phyloP scores from a whole-genome alignment of 1,140 invertebrate genomes.

The Copidosoma floridanum region DNA sequence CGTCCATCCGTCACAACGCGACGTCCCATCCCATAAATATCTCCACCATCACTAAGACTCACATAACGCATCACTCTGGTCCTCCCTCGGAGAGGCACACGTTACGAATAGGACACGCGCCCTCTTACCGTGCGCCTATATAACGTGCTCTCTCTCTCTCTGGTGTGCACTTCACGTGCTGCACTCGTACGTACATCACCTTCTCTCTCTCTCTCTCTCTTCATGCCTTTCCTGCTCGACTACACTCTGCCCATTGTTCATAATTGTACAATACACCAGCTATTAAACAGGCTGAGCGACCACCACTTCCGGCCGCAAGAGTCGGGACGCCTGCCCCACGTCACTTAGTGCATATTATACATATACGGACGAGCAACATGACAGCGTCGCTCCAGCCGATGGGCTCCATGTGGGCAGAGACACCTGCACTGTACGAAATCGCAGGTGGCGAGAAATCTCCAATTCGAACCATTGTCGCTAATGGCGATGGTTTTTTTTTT shows the following conservation, averaged over 20 bases:
- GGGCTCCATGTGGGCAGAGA: neutral
- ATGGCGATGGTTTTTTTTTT: neutral
- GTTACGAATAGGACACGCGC: no score
- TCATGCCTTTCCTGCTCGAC: neutral
- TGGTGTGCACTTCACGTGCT: no score
- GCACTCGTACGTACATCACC: no score
- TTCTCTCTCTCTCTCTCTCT: constrained; percentile 22
- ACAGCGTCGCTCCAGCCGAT: constrained; percentile 4
- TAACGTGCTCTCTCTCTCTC: constrained; percentile 10
- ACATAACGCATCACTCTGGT: no score
- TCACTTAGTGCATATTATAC: constrained; percentile 42
- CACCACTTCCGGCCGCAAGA: constrained; percentile 49
- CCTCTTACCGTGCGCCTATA: constrained; percentile 8
- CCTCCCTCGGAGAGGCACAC: no score
- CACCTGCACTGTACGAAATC: neutral
- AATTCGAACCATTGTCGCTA: no score
- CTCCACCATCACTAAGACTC: no score
- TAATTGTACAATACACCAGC: constrained; percentile 57
- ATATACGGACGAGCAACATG: constrained; percentile 42
- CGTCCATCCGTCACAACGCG: constrained; percentile 43
- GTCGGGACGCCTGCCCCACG: constrained; percentile 35
- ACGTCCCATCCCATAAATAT: no score
- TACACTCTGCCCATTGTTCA: constrained; percentile 48
- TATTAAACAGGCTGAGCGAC: constrained; percentile 58
- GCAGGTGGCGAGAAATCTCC: neutral